A percentile compares a stretch with the other conserved stretches of the same genome.
Evolutionary conservation across 2,888 invertebrate genomes (phyloP).

Genomic region (Crematogaster levior): DNA sequence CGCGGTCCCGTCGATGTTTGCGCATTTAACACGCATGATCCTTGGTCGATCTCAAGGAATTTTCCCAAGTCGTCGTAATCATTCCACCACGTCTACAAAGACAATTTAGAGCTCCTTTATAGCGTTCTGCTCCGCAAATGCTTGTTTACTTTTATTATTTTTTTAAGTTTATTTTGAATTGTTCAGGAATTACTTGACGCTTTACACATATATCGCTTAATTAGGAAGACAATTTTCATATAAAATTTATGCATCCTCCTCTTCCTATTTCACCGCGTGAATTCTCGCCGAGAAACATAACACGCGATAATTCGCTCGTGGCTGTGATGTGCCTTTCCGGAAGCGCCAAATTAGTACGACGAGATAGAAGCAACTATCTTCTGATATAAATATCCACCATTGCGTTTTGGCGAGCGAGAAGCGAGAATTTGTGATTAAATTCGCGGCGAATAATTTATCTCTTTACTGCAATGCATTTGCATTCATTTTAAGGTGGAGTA

Average conservation of each 20-base stretch:
- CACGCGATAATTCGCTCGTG: conserved; percentile 65
- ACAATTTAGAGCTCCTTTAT: conserved; percentile 13
- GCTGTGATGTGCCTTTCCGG: conserved; percentile 73
- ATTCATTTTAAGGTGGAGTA: background rate
- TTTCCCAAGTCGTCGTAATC: conserved; percentile 31
- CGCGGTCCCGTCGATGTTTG: conserved; percentile 42
- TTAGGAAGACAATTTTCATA: background rate
- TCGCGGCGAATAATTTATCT: conserved; percentile 22
- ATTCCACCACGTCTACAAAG: conserved; percentile 36
- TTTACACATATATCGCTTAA: background rate
- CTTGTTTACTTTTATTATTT: background rate
- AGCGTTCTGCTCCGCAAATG: background rate
- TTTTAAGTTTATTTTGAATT: background rate
- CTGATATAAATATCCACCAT: conserved; percentile 74
- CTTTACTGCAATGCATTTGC: background rate
- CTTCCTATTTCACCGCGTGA: conserved; percentile 24
- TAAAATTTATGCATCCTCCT: background rate
- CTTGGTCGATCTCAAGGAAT: conserved; percentile 38
- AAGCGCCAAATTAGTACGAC: conserved; percentile 76
- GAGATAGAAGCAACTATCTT: conserved; percentile 75
- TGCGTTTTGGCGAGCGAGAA: conserved; percentile 37
- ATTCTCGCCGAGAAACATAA: conserved; percentile 52
- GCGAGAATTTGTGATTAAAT: conserved; percentile 45
- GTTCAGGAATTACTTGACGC: background rate
- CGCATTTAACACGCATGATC: conserved; percentile 66